Percentiles rank a stretch among this genome's conserved stretches.
These are phyloP conservation scores for Ectobius pallidus DNA, from an alignment of 2,888 invertebrate genomes.

Conservation along the genomic window DNA sequence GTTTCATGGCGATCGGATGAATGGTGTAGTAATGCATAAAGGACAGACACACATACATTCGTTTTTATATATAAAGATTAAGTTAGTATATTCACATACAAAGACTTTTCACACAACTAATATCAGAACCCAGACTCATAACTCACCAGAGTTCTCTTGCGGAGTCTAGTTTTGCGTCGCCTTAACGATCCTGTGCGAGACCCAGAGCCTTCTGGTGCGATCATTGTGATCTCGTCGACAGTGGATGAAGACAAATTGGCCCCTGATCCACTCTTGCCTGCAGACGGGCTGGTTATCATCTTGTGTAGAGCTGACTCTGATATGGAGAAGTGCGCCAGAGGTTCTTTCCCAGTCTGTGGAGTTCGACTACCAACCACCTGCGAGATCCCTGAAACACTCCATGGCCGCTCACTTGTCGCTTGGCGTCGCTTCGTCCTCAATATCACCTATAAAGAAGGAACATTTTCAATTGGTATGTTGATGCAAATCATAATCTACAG, in stretches of 20 bases:
- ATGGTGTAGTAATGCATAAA: no score
- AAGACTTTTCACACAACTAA: no score
- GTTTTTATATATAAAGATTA: no score
- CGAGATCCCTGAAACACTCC: slow-evolving; percentile 88
- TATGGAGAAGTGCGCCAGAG: slow-evolving; percentile 73
- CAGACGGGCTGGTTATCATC: slow-evolving; percentile 56
- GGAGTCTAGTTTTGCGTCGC: slow-evolving; percentile 55
- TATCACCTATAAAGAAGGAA: slow-evolving; percentile 59
- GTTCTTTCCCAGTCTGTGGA: slow-evolving; percentile 48
- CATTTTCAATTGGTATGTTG: no score
- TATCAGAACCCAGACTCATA: no score
- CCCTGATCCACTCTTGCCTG: slow-evolving; percentile 45
- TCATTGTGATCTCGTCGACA: slow-evolving; percentile 57
- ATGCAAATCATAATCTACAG: no score
- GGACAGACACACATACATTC: no score
- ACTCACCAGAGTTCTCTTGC: slow-evolving; percentile 55
- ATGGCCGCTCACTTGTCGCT: slow-evolving; percentile 64
- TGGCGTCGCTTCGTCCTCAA: slow-evolving; percentile 65
- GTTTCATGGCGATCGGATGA: no score
- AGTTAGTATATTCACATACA: no score
- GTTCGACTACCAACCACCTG: slow-evolving; percentile 61
- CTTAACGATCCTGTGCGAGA: slow-evolving; percentile 55
- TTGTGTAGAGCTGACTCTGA: slow-evolving; percentile 89
- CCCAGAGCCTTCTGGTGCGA: slow-evolving; percentile 48
- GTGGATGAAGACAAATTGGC: slow-evolving; percentile 58